These are phyloP conservation scores for Trachelus troglodyta DNA, from an alignment of 2,888 invertebrate species.

Conservation along the genomic window DNA sequence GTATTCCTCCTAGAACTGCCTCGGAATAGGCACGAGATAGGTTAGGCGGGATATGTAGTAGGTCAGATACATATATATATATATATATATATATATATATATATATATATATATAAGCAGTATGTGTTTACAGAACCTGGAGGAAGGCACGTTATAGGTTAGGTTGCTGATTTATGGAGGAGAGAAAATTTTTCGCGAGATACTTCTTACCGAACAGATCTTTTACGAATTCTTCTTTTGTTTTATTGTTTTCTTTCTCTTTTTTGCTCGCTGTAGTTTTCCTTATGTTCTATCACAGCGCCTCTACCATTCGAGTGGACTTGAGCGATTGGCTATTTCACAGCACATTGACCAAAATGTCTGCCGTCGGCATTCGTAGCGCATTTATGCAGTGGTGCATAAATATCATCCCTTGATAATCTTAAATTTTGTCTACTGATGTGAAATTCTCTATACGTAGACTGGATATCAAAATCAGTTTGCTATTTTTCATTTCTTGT, in stretches of 20 bases:
- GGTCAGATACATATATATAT: background rate
- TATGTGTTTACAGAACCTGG: background rate
- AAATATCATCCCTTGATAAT: background rate
- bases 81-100: too few species aligned
- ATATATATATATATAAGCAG: background rate
- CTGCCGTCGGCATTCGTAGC: background rate
- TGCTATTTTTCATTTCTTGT: background rate
- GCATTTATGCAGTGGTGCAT: background rate
- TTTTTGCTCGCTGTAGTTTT: conserved; percentile 3
- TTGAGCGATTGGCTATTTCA: conserved; percentile 55
- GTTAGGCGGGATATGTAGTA: too few species aligned
- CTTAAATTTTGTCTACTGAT: background rate
- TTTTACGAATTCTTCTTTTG: background rate
- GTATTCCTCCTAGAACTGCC: too few species aligned
- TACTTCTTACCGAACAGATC: background rate
- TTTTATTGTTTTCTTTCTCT: background rate
- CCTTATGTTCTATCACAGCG: background rate
- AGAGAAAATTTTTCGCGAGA: background rate
- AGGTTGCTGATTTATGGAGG: background rate
- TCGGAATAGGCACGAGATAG: too few species aligned
- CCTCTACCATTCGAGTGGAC: background rate
- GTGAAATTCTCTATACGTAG: background rate
- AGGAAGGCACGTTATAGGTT: background rate
- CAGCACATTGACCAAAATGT: conserved; percentile 45
- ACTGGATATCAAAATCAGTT: background rate